Evolutionary conservation across 35 echinoderm and acorn worm species (phyloP), one percentile per base, ranked within the genome.

Genomic region (Nesometra sesokonis): DNA sequence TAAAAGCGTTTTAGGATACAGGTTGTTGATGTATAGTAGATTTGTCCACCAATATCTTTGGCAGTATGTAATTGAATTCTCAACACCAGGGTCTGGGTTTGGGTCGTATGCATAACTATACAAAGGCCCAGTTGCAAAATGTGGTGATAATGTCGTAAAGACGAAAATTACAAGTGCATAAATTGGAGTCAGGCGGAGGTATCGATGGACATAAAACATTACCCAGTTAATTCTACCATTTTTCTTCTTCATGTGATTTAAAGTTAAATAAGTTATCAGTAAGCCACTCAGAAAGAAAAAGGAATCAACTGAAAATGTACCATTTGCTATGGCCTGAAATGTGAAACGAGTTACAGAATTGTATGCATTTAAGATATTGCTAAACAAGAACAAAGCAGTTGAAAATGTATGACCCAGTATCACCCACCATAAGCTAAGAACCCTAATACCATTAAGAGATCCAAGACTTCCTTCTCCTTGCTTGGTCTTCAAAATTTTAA

Each of bases 391-490:
- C 2, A 67, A 13, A 27, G 52, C 0, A 27, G 8, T 19, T 27
- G 52, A 37, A 29, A 7, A 37, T 27, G 91, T 36, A 39, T 97
- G 94, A 13, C 91, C 91, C 13, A 93, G 84, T 35, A 97, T 97
- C 36, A 97, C 89, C 94, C 94, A 97, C 0, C 87, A 86, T 89
- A 97, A 93, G 33, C 94, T 97, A 78, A 97, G 78, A 34, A 97
- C 94, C 11, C 94, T 82, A 39, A 97, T 91, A 34, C 94, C 94
- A 78, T 97, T 97, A 11, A 97, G 82, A 35, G 88, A 84, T 0
- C 82, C 87, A 8, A 99, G 76, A 21, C 40, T 99, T 19, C 67
- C 40, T 9, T 80, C 32, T 5, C 79, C 79, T 35, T 93, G 83
- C 30, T 94, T 92, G 29, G 96, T 88, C 32, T 84, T 87, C 17